Conservation (phyloP, 1,140 invertebrate species). For the Arctopsyche grandis region DNA sequence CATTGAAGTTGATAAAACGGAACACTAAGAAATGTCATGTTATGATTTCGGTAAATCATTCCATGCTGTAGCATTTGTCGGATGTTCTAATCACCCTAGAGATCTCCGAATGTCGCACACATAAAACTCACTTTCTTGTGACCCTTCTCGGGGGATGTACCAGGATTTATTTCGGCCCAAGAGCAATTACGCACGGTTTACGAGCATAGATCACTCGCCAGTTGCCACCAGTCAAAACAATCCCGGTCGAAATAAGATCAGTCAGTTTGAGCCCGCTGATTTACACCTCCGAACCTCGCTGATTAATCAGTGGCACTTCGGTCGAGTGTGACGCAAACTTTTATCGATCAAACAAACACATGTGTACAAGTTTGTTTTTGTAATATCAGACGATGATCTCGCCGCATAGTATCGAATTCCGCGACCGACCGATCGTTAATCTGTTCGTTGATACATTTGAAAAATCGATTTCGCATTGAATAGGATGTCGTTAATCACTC, state of each 20-base stretch:
- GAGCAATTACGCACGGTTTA: constrained; percentile 1
- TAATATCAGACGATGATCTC: background rate
- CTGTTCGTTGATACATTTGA: background rate
- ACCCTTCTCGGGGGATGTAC: background rate
- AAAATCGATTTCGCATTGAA: too few relatives aligned
- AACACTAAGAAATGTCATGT: too few relatives aligned
- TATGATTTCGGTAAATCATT: background rate
- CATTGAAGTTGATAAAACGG: too few relatives aligned
- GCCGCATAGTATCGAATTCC: background rate
- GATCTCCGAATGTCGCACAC: background rate
- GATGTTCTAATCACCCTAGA: background rate
- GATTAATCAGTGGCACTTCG: constrained; percentile 11
- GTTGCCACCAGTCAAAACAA: constrained; percentile 12
- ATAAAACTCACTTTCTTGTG: constrained; percentile 2
- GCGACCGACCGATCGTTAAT: background rate
- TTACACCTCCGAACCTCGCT: background rate
- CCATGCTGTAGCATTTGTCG: background rate
- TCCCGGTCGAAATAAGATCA: background rate
- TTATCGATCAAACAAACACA: background rate
- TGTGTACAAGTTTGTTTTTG: background rate
- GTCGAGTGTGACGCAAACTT: background rate
- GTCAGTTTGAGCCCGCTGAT: background rate
- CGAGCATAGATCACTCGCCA: background rate
- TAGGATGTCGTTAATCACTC: too few relatives aligned
- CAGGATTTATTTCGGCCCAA: constrained; percentile 7